Evolutionary conservation across 2,113 vertebrate species (phyloP).

Genomic region (Eretmochelys imbricata): DNA sequence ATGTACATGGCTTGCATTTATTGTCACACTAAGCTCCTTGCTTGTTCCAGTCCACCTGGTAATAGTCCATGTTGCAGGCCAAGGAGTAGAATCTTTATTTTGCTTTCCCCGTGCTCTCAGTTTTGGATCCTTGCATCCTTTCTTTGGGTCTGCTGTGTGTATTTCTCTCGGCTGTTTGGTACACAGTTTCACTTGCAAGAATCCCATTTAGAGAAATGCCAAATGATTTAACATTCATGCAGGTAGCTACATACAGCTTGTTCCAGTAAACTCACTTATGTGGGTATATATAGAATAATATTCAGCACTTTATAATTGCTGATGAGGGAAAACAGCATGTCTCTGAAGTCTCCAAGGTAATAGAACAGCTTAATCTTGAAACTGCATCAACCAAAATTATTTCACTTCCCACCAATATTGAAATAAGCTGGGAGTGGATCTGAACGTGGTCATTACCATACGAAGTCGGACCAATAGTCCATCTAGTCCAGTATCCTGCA

Average conservation of each 20-base stretch:
- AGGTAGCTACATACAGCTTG: background rate
- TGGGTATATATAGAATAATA: background rate
- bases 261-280: background rate
- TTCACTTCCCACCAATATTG: background rate
- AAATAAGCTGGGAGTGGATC: background rate
- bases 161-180: background rate
- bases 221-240: background rate
- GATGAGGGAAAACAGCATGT: background rate
- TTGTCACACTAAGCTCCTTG: background rate
- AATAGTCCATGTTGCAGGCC: background rate
- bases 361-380: background rate
- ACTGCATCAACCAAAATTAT: background rate
- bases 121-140: background rate
- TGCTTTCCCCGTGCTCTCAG: background rate
- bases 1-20: background rate
- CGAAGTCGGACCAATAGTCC: background rate
- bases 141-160: background rate
- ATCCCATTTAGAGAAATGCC: background rate
- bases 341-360: background rate
- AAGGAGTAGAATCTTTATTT: background rate
- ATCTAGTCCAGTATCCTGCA: background rate
- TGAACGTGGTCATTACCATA: background rate
- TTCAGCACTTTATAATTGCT: background rate
- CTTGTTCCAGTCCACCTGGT: background rate
- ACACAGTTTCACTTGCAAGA: background rate